Evolutionary conservation across 1,140 invertebrate genomes (phyloP), one percentile per base, ranked within the genome.

Genomic region (Helicoverpa zea): DNA sequence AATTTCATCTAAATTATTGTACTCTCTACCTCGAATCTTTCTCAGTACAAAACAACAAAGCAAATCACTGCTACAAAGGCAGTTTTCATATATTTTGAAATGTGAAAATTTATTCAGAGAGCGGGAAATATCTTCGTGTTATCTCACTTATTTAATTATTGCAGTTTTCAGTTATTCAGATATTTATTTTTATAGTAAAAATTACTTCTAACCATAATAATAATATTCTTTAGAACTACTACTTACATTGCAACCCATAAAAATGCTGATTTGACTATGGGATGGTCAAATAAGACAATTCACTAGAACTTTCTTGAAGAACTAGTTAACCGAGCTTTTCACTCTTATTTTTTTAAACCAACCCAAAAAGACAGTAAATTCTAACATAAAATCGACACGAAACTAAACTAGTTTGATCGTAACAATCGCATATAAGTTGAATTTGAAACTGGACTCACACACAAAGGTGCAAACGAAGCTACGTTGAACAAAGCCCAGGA

Each of bases 391-490:
- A 43, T 43, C 16, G 56, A 58, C 16, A 58, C 18, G 1, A 43
- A 11, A 23, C 56, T 58, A 18, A 58, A 18, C 56, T 58, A 5
- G 9, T 14, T 58, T 18, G 7, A 23, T 14, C 9, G 4, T 43
- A 43, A 18, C 56, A 7, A 58, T 58, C 10, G 56, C 5, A 30
- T 13, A 23, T 12, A 11, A 13, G 12, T 12, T 35, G 59, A 29
- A 14, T 63, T 52, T 52, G 68, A n/a, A 29, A 72, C 66, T 14
- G 23, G 49, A 72, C 13, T 72, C 4, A 3, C 49, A 51, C 64
- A 70, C 77, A 70, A 70, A 79, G 78, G 43, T 61, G 56, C 64
- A 79, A 79, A 79, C 16, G 66, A 79, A 72, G 18, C 54, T 56
- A 23, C 58, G 58, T 13, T 29, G 23, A 49, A 64, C 75, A 77